A percentile compares a stretch with the other conserved stretches of the same genome.
Evolutionary conservation across 2,113 vertebrate species (phyloP).

Genomic region (Mesocricetus auratus): DNA sequence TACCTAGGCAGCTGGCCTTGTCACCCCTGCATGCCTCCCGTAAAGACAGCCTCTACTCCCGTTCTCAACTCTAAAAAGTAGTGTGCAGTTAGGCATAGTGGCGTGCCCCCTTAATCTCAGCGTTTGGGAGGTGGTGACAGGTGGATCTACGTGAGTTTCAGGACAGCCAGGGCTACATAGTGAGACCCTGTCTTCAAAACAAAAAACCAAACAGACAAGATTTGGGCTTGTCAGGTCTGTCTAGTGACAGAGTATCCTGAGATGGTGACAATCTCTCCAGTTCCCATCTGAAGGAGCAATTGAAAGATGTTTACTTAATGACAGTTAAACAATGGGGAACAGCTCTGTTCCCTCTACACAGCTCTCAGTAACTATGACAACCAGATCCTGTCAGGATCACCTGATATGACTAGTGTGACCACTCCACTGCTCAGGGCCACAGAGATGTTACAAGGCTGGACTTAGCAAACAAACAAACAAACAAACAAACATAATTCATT

Average conservation of each 20-base stretch:
- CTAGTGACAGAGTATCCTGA: neutral
- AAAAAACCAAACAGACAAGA: neutral
- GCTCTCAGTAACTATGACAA: neutral
- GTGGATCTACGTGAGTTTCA: neutral
- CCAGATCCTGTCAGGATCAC: neutral
- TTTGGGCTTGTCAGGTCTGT: neutral
- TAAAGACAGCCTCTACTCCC: neutral
- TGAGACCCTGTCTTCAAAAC: neutral
- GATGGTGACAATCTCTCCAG: neutral
- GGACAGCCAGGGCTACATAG: neutral
- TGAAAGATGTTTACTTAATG: neutral
- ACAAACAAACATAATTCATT: neutral
- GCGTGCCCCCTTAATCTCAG: neutral
- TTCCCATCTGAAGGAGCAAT: neutral
- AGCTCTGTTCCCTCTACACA: neutral
- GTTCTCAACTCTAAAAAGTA: neutral
- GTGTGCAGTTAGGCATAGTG: neutral
- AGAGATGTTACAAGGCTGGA: neutral
- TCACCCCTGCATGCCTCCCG: accelerated
- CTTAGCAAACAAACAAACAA: neutral
- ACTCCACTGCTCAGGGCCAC: neutral
- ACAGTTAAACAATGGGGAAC: constrained; percentile 7
- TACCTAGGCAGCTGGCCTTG: neutral
- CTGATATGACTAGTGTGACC: neutral
- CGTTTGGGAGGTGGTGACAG: neutral